phyloP scores from a whole-genome alignment of 2,888 invertebrate genomes.

The Lacanobia oleracea region DNA sequence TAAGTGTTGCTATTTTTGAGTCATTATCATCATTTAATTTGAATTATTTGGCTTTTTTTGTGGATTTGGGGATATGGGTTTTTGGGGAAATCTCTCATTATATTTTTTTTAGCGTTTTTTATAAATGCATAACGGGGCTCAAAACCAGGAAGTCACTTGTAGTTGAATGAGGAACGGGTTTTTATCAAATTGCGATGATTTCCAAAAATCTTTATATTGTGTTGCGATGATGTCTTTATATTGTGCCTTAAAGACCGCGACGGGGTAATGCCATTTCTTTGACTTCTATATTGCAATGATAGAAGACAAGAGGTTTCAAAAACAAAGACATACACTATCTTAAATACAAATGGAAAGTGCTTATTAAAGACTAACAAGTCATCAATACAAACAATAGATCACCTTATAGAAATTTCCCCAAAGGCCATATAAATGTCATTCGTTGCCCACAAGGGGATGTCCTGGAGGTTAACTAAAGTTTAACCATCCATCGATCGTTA shows the following conservation, averaged over 20 bases:
- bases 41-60: conserved; percentile 20
- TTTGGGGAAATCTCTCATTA: conserved; percentile 11
- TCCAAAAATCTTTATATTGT: background rate
- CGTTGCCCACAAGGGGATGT: conserved; percentile 60
- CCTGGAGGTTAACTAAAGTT: conserved; percentile 69
- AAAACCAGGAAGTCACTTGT: background rate
- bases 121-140: background rate
- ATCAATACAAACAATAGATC: conserved; percentile 65
- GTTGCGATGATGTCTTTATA: too few relatives aligned
- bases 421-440: conserved; percentile 63
- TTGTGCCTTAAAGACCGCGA: background rate
- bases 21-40: conserved; percentile 31
- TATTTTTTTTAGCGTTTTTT: background rate
- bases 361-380: conserved; percentile 42
- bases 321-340: background rate
- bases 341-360: conserved; percentile 44
- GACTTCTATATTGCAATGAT: background rate
- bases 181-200: background rate
- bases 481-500: conserved; percentile 69
- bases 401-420: conserved; percentile 60
- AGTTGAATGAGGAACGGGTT: background rate
- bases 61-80: conserved; percentile 24
- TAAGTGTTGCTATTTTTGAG: conserved; percentile 54
- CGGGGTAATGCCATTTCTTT: background rate
- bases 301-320: background rate